phyloP scores from a whole-genome alignment of 2,113 vertebrate species.

The Eublepharis macularius region DNA sequence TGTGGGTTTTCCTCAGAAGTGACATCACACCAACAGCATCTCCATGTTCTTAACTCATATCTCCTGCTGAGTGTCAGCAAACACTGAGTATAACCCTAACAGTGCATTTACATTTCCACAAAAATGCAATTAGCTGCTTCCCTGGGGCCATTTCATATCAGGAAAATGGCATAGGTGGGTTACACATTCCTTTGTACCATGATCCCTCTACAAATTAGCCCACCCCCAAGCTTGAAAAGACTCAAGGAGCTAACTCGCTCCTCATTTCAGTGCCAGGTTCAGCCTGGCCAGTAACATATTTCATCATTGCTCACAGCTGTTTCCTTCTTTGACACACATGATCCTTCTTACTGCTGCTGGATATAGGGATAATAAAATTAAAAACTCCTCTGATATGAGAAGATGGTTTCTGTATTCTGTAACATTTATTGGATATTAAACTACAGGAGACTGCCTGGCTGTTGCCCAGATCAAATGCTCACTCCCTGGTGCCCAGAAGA shows the following conservation, averaged over 20 bases:
- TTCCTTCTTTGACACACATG: slow-evolving; percentile 5
- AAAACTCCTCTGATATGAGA: slow-evolving; percentile 33
- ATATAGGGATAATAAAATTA: background rate
- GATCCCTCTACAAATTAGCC: too few species aligned
- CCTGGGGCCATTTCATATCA: too few species aligned
- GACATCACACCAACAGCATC: too few species aligned
- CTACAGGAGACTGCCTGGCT: background rate
- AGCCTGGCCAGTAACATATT: background rate
- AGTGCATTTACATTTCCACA: too few species aligned
- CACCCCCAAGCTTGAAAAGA: too few species aligned
- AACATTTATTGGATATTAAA: background rate
- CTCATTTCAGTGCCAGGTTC: slow-evolving; percentile 4
- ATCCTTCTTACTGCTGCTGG: slow-evolving; percentile 32
- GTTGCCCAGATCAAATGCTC: background rate
- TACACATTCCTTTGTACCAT: too few species aligned
- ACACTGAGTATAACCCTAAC: too few species aligned
- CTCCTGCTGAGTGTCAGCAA: too few species aligned
- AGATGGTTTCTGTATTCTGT: slow-evolving; percentile 6
- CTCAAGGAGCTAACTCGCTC: background rate
- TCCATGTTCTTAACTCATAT: too few species aligned
- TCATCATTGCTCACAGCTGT: background rate
- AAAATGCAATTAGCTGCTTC: too few species aligned
- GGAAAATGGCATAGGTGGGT: too few species aligned
- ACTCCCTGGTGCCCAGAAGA: background rate
- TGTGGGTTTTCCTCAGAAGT: too few species aligned